Percentiles rank a stretch among this genome's conserved stretches.
phyloP scores from a whole-genome alignment of 2,888 invertebrate genomes.

The Papilio protenor region DNA sequence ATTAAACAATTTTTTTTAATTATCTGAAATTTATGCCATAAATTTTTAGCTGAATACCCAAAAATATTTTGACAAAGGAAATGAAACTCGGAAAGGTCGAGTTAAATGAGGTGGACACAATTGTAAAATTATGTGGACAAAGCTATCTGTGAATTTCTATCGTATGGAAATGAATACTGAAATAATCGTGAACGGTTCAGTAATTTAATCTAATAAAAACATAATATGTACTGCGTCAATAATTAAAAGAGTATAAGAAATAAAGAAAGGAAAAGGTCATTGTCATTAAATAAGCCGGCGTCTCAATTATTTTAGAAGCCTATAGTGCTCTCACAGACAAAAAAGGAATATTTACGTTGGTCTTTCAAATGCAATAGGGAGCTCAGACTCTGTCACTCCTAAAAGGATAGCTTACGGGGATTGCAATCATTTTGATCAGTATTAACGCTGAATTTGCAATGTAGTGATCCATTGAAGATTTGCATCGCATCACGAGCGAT shows the following conservation, averaged over 20 bases:
- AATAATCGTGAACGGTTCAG: neutral
- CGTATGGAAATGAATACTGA: neutral
- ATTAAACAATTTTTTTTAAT: neutral
- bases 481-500: constrained; percentile 50
- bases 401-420: constrained; percentile 72
- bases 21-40: neutral
- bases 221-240: neutral
- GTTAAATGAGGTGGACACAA: neutral
- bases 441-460: constrained; percentile 52
- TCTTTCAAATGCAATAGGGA: constrained; percentile 81
- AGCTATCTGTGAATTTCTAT: neutral
- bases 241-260: neutral
- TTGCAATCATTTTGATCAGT: constrained; percentile 62
- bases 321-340: constrained; percentile 69
- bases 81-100: neutral
- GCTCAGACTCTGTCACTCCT: constrained; percentile 81
- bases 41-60: neutral
- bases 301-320: constrained; percentile 81
- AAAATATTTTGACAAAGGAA: neutral
- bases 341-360: constrained; percentile 78
- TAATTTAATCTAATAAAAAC: neutral
- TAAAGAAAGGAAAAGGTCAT: constrained; percentile 71
- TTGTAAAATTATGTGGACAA: neutral
- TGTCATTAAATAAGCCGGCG: constrained; percentile 77
- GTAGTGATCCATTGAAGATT: constrained; percentile 57